These are phyloP conservation scores for Naso thynnoides DNA, from an alignment of 2,797 vertebrate genomes.

Conservation along the genomic window DNA sequence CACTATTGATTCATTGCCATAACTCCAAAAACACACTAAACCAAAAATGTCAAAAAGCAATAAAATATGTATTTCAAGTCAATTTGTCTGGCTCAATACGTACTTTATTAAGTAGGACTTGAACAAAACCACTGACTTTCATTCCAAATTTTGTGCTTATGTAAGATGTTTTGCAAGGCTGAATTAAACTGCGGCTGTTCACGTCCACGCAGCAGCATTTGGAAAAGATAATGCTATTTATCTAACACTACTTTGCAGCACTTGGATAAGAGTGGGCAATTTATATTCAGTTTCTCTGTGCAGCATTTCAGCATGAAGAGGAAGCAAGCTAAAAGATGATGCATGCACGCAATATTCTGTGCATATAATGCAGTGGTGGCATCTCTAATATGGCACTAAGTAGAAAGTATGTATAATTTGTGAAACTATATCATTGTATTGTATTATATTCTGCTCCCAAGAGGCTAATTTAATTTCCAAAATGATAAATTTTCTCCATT, in stretches of 20 bases:
- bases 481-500: neutral
- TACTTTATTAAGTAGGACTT: neutral
- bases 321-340: conserved; percentile 4
- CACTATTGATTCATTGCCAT: no score
- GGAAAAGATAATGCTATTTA: conserved; percentile 1
- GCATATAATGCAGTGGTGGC: neutral
- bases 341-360: neutral
- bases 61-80: neutral
- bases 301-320: conserved; percentile 3
- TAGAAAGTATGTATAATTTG: neutral
- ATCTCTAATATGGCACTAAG: neutral
- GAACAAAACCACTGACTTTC: neutral
- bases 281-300: conserved; percentile 15
- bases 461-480: neutral
- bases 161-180: neutral
- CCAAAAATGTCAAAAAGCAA: neutral
- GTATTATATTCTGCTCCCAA: neutral
- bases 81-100: no score
- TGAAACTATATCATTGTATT: neutral
- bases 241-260: conserved; percentile 9
- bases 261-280: conserved; percentile 11
- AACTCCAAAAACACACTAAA: neutral
- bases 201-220: neutral
- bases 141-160: conserved; percentile 2
- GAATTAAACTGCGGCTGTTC: neutral